A percentile compares a stretch with the other conserved stretches of the same genome.
phyloP scores from a whole-genome alignment of 2,888 invertebrate genomes.

The Crematogaster levior region DNA sequence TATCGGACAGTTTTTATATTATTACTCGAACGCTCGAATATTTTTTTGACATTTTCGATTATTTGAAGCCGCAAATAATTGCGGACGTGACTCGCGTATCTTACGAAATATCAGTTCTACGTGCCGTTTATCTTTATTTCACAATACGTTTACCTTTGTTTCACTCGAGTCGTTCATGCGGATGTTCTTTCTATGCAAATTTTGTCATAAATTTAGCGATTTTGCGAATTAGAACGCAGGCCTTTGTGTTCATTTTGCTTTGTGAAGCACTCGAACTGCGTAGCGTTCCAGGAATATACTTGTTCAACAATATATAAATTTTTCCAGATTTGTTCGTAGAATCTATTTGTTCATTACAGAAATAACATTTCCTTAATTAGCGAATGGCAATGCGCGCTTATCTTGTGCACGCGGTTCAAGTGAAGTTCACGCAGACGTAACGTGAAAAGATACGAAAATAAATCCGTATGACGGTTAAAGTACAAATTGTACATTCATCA shows the following conservation, averaged over 20 bases:
- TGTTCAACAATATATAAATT: background rate
- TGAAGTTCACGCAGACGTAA: background rate
- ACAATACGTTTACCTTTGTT: too few relatives aligned
- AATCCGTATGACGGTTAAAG: constrained; percentile 7
- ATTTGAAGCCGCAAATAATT: background rate
- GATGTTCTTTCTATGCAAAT: background rate
- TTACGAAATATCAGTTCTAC: background rate
- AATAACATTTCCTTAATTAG: background rate
- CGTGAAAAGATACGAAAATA: constrained; percentile 4
- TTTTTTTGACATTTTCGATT: background rate
- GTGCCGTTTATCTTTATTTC: background rate
- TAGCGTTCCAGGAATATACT: background rate
- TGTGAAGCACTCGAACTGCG: background rate
- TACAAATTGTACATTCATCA: constrained; percentile 2
- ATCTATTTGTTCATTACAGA: background rate
- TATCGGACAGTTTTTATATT: background rate
- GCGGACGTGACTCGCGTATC: background rate
- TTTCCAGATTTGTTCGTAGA: background rate
- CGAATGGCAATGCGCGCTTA: background rate
- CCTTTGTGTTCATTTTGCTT: background rate
- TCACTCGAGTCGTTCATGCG: background rate
- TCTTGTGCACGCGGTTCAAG: background rate
- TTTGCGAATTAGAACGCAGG: background rate
- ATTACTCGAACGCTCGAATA: background rate
- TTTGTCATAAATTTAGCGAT: background rate